phyloP scores from a whole-genome alignment of 2,888 invertebrate species.

The Xanthia togata region DNA sequence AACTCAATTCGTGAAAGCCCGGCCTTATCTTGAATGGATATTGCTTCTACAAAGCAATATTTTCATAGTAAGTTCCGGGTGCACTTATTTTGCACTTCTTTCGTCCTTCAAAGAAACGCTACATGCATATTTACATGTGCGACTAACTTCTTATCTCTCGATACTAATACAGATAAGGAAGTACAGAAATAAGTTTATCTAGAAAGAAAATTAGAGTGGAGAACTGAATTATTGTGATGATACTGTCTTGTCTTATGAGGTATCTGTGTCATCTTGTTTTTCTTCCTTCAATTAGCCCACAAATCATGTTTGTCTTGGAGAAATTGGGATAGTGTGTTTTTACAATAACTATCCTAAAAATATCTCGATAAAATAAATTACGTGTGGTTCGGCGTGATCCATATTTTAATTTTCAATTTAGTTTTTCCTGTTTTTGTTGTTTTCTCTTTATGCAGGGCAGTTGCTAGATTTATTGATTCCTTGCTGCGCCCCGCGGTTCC shows the following conservation, averaged over 20 bases:
- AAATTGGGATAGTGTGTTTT: background rate
- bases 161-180: constrained; percentile 36
- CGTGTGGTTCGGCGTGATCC: no score
- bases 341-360: background rate
- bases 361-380: background rate
- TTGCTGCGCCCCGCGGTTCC: no score
- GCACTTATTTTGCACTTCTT: background rate
- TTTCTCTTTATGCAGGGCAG: background rate
- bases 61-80: constrained; percentile 3
- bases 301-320: background rate
- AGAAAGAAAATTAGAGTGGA: constrained; percentile 12
- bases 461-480: background rate
- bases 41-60: background rate
- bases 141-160: constrained; percentile 24
- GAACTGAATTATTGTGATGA: constrained; percentile 8
- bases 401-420: background rate
- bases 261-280: constrained; percentile 4
- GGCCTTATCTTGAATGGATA: background rate
- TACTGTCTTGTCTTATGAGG: background rate
- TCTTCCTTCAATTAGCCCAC: background rate
- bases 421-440: background rate
- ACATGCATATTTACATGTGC: constrained; percentile 5
- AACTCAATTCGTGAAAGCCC: background rate
- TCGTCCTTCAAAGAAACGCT: constrained; percentile 6
- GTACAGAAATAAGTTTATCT: constrained; percentile 36